Evolutionary conservation across 53 echinoderm and acorn worm genomes (phyloP).

Genomic region (Glandiceps talaboti): DNA sequence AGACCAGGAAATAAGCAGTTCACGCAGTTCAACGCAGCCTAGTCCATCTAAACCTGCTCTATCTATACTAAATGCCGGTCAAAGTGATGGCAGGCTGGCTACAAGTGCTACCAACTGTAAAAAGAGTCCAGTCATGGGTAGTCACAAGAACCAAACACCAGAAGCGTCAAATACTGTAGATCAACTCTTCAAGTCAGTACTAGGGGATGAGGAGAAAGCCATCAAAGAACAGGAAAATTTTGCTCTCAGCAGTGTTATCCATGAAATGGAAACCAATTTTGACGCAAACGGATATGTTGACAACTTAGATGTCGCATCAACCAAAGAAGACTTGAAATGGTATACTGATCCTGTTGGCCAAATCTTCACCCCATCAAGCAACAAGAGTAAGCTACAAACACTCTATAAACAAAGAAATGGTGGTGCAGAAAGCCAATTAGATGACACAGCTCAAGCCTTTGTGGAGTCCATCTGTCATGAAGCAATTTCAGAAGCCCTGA

Average conservation of each 20-base stretch:
- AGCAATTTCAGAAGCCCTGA: constrained; percentile 64
- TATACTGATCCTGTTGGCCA: constrained; percentile 33
- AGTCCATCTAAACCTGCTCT: no score
- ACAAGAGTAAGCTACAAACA: constrained; percentile 36
- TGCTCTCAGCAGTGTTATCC: not conserved
- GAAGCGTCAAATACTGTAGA: no score
- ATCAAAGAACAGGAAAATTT: not conserved
- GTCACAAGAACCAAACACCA: no score
- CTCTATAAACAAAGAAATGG: constrained; percentile 18
- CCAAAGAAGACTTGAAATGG: constrained; percentile 37
- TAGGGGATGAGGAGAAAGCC: no score
- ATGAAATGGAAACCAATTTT: not conserved
- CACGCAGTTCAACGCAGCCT: no score
- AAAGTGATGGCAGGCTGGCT: no score
- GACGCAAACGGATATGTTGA: not conserved
- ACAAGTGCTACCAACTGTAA: no score
- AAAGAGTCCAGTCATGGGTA: no score
- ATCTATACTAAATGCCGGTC: no score
- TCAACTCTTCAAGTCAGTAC: no score
- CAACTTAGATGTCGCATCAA: not conserved
- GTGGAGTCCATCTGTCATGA: constrained; percentile 83
- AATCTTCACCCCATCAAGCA: constrained; percentile 17
- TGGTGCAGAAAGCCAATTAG: constrained; percentile 39
- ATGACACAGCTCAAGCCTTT: constrained; percentile 89
- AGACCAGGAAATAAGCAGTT: constrained; percentile 18